A percentile compares a stretch with the other conserved stretches of the same genome.
These are phyloP conservation scores for Danio tinwini DNA, from an alignment of 2,797 vertebrate genomes.

Conservation along the genomic window DNA sequence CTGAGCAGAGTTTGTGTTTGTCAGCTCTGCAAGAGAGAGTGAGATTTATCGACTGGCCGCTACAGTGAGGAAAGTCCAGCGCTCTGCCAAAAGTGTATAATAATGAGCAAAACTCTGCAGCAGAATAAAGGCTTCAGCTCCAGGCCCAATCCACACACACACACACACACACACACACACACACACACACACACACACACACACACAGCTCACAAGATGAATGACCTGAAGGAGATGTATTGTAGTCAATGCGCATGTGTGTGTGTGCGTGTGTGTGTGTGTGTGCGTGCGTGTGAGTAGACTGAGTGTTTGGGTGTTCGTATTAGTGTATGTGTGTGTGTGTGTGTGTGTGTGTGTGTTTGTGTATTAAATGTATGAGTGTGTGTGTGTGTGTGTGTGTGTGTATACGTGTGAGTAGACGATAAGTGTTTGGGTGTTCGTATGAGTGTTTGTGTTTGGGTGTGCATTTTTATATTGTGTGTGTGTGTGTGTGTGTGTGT, in stretches of 20 bases:
- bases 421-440: no score
- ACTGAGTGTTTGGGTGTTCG: no score
- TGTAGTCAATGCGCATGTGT: not conserved
- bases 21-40: not conserved
- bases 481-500: no score
- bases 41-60: slow-evolving; percentile 2
- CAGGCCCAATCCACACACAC: not conserved
- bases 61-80: not conserved
- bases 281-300: no score
- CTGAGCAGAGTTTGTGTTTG: not conserved
- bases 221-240: slow-evolving; percentile 6
- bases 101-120: not conserved
- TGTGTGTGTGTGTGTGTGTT: no score
- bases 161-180: not conserved
- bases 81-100: not conserved
- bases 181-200: slow-evolving; percentile 5
- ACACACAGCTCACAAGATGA: not conserved
- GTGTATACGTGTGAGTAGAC: no score
- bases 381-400: no score
- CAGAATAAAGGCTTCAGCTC: slow-evolving; percentile 1
- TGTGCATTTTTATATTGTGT: no score
- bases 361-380: no score
- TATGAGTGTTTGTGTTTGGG: no score
- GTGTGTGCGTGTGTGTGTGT: not conserved
- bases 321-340: no score